Conservation (phyloP, 2,113 vertebrate genomes). For the Rhinopomastus cyanomelas region DNA sequence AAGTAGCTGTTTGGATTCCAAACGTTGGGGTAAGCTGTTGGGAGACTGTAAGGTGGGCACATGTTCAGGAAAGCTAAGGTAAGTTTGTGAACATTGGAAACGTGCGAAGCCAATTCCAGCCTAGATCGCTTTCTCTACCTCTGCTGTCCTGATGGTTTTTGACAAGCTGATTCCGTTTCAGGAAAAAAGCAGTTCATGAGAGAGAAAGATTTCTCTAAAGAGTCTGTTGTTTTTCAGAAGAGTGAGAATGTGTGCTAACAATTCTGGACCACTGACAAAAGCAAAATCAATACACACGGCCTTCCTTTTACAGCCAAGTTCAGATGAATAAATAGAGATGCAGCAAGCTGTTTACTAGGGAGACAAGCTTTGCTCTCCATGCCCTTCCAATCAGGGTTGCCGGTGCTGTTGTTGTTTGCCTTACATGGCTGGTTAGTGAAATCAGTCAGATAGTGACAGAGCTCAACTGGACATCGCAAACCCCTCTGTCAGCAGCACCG, state of each 20-base stretch:
- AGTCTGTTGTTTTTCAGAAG: slow-evolving; percentile 70
- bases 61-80: slow-evolving; percentile 29
- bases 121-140: neutral
- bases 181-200: slow-evolving; percentile 28
- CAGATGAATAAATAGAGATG: slow-evolving; percentile 60
- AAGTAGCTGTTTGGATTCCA: neutral
- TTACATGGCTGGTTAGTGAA: neutral
- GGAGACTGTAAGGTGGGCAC: neutral
- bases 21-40: neutral
- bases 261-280: slow-evolving; percentile 73
- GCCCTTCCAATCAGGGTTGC: slow-evolving; percentile 17
- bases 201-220: slow-evolving; percentile 58
- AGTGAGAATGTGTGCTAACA: slow-evolving; percentile 73
- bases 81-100: neutral
- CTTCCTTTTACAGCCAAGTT: slow-evolving; percentile 58
- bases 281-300: slow-evolving; percentile 71
- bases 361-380: neutral
- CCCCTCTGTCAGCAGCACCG: neutral
- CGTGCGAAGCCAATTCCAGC: neutral
- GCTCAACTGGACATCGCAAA: neutral
- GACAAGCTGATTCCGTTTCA: slow-evolving; percentile 32
- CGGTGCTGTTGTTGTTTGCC: neutral
- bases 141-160: slow-evolving; percentile 33
- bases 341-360: slow-evolving; percentile 50
- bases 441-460: neutral